Conservation (phyloP, 2,888 invertebrate genomes). For the Morpho achilles region DNA sequence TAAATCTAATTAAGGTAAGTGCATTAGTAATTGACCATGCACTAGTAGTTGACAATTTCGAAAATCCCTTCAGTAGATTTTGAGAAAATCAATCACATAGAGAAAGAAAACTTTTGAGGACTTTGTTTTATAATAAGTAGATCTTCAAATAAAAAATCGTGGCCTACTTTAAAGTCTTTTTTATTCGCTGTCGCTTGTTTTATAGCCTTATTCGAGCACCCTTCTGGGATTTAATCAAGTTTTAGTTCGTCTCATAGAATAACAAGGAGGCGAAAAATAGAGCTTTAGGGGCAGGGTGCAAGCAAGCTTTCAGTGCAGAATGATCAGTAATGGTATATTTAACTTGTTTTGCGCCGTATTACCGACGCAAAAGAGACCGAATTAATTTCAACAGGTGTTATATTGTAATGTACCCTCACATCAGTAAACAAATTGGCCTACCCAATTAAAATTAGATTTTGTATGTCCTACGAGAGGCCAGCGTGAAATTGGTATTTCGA, state of each 20-base stretch:
- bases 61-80: too few species aligned
- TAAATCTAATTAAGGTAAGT: too few species aligned
- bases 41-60: too few species aligned
- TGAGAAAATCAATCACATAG: too few species aligned
- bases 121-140: background rate
- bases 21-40: too few species aligned
- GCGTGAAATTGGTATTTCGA: background rate
- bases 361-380: too few species aligned
- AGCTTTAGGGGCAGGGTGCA: slow-evolving; percentile 5
- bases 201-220: slow-evolving; percentile 4
- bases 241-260: slow-evolving; percentile 11
- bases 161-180: background rate
- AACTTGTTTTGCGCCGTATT: too few species aligned
- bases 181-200: background rate
- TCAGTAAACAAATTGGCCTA: too few species aligned
- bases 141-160: background rate
- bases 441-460: too few species aligned
- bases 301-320: slow-evolving; percentile 1
- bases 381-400: too few species aligned
- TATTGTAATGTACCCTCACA: too few species aligned
- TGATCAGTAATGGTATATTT: background rate
- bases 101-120: too few species aligned
- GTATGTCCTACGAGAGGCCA: slow-evolving; percentile 1
- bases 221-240: slow-evolving; percentile 23
- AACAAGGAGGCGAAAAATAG: slow-evolving; percentile 13